phyloP scores from a whole-genome alignment of 1,140 invertebrate genomes.

The Agrypnia vestita region DNA sequence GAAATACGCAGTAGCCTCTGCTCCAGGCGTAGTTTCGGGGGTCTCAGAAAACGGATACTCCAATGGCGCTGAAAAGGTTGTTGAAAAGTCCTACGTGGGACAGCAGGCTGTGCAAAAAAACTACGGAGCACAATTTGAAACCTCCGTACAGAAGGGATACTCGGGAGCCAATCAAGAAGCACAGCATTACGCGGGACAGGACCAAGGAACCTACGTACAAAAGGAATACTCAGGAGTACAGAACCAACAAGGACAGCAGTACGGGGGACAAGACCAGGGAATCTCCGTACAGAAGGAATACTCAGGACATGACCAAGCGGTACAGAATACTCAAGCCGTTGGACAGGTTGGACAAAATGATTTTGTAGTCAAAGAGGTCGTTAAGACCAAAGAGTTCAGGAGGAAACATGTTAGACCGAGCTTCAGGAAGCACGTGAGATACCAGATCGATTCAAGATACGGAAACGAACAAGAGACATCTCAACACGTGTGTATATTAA shows the following conservation, averaged over 20 bases:
- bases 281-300: too few species aligned
- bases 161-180: neutral
- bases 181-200: neutral
- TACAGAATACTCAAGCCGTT: too few species aligned
- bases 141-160: neutral
- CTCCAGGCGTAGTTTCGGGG: conserved; percentile 39
- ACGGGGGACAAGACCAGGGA: too few species aligned
- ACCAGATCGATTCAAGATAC: neutral
- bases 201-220: neutral
- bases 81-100: conserved; percentile 26
- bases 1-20: conserved; percentile 51
- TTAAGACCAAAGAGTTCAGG: conserved; percentile 4
- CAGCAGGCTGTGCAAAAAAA: conserved; percentile 3
- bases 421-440: neutral
- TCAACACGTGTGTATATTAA: neutral
- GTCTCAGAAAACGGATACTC: conserved; percentile 25
- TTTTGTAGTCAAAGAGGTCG: neutral
- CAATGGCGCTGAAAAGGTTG: conserved; percentile 27
- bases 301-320: too few species aligned
- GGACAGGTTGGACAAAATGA: neutral
- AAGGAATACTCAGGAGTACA: too few species aligned
- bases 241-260: too few species aligned
- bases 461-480: neutral
- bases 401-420: neutral
- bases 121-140: too few species aligned